These are phyloP conservation scores for Neostethus bicornis DNA, from an alignment of 2,797 vertebrate species.

Conservation along the genomic window DNA sequence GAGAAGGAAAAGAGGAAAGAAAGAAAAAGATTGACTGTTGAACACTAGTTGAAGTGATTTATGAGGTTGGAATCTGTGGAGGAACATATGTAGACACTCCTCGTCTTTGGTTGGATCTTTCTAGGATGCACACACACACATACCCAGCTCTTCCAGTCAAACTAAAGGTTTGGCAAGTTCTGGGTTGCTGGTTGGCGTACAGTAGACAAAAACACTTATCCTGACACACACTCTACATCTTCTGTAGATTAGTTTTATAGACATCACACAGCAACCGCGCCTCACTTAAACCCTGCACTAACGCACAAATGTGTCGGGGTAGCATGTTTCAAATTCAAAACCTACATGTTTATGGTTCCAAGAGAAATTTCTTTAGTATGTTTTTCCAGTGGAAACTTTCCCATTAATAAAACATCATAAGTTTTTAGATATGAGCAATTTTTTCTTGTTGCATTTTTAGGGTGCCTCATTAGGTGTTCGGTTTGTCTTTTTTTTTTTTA, in stretches of 20 bases:
- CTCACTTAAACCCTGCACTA: conserved; percentile 8
- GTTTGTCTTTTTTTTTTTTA: neutral
- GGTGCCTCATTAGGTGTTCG: neutral
- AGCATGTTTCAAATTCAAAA: too few relatives aligned
- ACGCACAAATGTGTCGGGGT: neutral
- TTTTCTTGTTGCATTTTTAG: neutral
- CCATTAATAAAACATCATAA: conserved; percentile 38
- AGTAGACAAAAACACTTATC: conserved; percentile 41
- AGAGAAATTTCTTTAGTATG: conserved; percentile 52
- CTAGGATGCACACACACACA: conserved; percentile 13
- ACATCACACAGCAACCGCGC: conserved; percentile 10
- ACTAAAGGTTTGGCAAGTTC: conserved; percentile 26
- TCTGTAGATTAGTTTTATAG: conserved; percentile 33
- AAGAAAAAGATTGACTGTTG: conserved; percentile 70
- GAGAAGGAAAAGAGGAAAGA: conserved; percentile 25
- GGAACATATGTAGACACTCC: conserved; percentile 76
- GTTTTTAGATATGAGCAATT: conserved; percentile 23
- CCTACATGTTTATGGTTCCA: conserved; percentile 26
- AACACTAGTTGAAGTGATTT: conserved; percentile 76
- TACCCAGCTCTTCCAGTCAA: conserved; percentile 27
- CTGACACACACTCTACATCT: conserved; percentile 34
- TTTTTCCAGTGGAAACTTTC: conserved; percentile 39
- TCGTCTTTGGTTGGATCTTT: conserved; percentile 57
- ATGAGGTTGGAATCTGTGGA: conserved; percentile 75
- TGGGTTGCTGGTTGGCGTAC: conserved; percentile 44